Percentiles rank a stretch among this genome's conserved stretches.
Evolutionary conservation across 2,113 vertebrate genomes (phyloP).

Genomic region (Crotalus viridis): DNA sequence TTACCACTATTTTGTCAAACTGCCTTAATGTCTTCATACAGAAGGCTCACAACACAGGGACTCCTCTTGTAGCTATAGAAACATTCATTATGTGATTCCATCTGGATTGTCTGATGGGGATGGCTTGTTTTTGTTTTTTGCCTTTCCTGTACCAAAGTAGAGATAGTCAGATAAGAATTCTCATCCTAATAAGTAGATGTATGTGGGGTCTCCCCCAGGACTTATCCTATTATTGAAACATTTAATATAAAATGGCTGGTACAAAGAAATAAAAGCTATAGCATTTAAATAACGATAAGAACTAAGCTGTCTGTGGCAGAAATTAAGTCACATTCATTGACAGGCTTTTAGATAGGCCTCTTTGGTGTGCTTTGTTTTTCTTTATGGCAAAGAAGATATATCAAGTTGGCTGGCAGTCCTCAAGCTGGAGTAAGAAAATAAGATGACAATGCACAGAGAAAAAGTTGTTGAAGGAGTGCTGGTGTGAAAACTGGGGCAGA

Average conservation of each 20-base stretch:
- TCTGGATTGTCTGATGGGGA: background rate
- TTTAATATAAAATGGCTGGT: background rate
- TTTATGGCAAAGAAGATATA: background rate
- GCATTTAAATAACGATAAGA: background rate
- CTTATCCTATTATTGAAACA: conserved; percentile 8
- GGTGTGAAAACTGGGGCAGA: background rate
- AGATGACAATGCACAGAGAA: background rate
- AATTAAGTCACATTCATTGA: background rate
- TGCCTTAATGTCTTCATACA: conserved; percentile 20
- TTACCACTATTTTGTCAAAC: conserved; percentile 24
- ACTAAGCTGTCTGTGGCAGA: background rate
- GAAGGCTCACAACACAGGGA: background rate
- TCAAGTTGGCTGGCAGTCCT: background rate
- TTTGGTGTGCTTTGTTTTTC: background rate
- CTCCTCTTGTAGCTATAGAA: conserved; percentile 16
- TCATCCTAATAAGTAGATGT: background rate
- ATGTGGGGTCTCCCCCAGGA: background rate
- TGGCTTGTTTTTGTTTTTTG: background rate
- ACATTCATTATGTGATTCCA: background rate
- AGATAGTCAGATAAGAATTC: background rate
- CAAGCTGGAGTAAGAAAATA: background rate
- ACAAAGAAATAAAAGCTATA: background rate
- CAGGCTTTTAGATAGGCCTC: background rate
- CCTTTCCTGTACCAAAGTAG: background rate
- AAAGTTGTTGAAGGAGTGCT: background rate